phyloP scores from a whole-genome alignment of 35 echinoderm and acorn worm genomes.

The Ptychodera flava region DNA sequence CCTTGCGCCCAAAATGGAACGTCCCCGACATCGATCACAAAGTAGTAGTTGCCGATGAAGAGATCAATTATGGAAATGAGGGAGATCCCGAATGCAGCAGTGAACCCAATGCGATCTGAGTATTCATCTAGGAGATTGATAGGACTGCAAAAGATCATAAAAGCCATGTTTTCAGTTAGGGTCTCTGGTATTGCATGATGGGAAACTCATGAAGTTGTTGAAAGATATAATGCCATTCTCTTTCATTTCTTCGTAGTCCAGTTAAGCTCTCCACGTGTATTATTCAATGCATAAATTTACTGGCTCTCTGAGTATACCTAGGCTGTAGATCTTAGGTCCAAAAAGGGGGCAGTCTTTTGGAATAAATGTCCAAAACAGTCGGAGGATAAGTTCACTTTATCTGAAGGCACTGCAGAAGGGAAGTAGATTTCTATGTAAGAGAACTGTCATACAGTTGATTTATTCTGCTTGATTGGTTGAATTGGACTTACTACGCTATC shows the following conservation, averaged over 20 bases:
- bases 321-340: too few relatives aligned
- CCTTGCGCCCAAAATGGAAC: background rate
- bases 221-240: background rate
- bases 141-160: background rate
- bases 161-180: too few relatives aligned
- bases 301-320: background rate
- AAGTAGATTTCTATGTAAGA: background rate
- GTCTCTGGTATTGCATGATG: background rate
- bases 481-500: background rate
- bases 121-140: background rate
- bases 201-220: background rate
- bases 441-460: background rate
- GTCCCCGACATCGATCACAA: background rate
- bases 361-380: too few relatives aligned
- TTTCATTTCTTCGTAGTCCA: background rate
- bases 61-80: background rate
- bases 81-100: background rate
- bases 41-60: background rate
- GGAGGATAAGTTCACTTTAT: too few relatives aligned
- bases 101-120: background rate
- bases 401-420: background rate
- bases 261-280: background rate
- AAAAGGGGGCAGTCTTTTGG: too few relatives aligned
- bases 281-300: background rate
- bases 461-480: too few relatives aligned